Conservation (phyloP, 1,140 invertebrate species). For the Tribolium castaneum region DNA sequence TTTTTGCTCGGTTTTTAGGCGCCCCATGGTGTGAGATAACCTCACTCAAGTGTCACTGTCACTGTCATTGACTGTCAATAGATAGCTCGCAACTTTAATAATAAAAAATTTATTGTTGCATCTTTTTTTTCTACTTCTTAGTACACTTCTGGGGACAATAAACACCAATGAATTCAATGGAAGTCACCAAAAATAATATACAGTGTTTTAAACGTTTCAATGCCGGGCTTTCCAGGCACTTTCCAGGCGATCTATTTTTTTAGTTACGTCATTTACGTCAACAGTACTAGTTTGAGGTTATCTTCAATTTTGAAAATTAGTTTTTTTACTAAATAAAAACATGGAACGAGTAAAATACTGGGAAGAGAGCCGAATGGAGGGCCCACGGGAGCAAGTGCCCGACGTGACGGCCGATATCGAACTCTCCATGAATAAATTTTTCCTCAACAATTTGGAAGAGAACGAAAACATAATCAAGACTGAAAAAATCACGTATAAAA, state of each 20-base stretch:
- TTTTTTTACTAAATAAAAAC: background rate
- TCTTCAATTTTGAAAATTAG: background rate
- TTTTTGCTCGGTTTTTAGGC: conserved; percentile 17
- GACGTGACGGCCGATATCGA: conserved; percentile 59
- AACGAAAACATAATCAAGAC: conserved; percentile 44
- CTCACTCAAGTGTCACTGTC: too few relatives aligned
- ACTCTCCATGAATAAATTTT: conserved; percentile 58
- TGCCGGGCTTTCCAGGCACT: too few relatives aligned
- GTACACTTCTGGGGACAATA: too few relatives aligned
- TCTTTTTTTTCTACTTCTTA: too few relatives aligned
- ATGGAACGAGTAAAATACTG: conserved; percentile 46
- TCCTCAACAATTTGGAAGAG: conserved; percentile 54
- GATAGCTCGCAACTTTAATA: too few relatives aligned
- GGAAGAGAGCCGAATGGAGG: conserved; percentile 53
- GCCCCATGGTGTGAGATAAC: background rate
- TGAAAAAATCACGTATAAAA: conserved; percentile 47
- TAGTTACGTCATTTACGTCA: too few relatives aligned
- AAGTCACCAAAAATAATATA: too few relatives aligned
- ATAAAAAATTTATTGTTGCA: too few relatives aligned
- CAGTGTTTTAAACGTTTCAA: too few relatives aligned
- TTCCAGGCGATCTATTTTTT: too few relatives aligned
- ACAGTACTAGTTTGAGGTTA: background rate
- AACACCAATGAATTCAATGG: too few relatives aligned
- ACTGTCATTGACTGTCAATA: too few relatives aligned
- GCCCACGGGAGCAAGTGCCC: conserved; percentile 37